Percentiles rank a stretch among this genome's conserved stretches.
Evolutionary conservation across 2,888 invertebrate species (phyloP).

Genomic region (Eupithecia centaureata): DNA sequence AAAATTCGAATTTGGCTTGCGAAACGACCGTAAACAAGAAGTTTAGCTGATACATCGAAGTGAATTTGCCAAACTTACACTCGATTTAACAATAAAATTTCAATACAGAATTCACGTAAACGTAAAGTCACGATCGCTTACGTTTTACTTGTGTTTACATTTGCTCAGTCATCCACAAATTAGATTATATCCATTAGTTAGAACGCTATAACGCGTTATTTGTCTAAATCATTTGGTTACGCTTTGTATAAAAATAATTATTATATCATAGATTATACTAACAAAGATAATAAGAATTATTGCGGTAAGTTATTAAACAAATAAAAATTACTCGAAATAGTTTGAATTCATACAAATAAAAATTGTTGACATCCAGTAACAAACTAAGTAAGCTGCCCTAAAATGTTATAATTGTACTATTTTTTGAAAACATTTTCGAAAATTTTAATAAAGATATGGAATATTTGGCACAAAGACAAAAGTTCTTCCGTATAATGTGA

Average conservation of each 20-base stretch:
- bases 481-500: slow-evolving; percentile 41
- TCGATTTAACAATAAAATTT: slow-evolving; percentile 22
- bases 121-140: slow-evolving; percentile 32
- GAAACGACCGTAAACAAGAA: slow-evolving; percentile 5
- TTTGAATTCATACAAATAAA: neutral
- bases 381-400: neutral
- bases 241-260: slow-evolving; percentile 20
- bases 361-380: neutral
- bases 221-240: slow-evolving; percentile 20
- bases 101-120: slow-evolving; percentile 16
- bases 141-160: slow-evolving; percentile 23
- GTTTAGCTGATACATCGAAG: slow-evolving; percentile 7
- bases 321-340: neutral
- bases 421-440: no score
- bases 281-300: neutral
- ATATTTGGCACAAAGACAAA: slow-evolving; percentile 49
- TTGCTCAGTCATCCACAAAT: slow-evolving; percentile 29
- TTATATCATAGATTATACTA: neutral
- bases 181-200: slow-evolving; percentile 36
- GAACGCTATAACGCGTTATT: slow-evolving; percentile 26
- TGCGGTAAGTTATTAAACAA: neutral
- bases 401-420: no score
- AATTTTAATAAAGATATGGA: no score
- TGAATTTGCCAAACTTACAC: slow-evolving; percentile 19
- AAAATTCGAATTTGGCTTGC: slow-evolving; percentile 10